A percentile compares a stretch with the other conserved stretches of the same genome.
These are phyloP conservation scores for Balaeniceps rex DNA, from an alignment of 2,113 vertebrate genomes.

Conservation along the genomic window DNA sequence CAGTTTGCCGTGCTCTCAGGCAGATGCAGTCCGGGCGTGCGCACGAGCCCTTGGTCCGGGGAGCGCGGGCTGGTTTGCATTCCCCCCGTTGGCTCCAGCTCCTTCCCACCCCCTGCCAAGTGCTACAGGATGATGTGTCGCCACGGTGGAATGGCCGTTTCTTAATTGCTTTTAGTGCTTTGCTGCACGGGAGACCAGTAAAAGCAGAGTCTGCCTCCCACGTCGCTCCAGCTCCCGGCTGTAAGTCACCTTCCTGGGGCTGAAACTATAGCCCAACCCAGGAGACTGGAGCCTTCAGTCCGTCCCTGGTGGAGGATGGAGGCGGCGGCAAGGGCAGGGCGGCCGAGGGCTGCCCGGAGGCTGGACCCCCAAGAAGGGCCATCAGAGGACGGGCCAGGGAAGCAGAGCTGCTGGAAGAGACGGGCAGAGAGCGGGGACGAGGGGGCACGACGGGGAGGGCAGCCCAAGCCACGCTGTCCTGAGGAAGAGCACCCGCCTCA, in stretches of 20 bases:
- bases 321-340: not conserved
- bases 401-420: not conserved
- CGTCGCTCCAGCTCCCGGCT: not conserved
- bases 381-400: not conserved
- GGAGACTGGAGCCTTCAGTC: not conserved
- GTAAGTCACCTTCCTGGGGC: not conserved
- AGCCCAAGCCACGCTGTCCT: accelerated
- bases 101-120: not conserved
- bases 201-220: not conserved
- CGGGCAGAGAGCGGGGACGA: accelerated
- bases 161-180: not conserved
- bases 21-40: not conserved
- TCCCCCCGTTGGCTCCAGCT: not conserved
- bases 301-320: not conserved
- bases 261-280: not conserved
- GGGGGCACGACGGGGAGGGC: not conserved
- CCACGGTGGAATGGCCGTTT: not conserved
- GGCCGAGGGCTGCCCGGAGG: not conserved
- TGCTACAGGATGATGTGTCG: not conserved
- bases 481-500: not conserved
- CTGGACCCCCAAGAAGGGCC: not conserved
- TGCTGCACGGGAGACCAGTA: not conserved
- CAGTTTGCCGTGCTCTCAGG: not conserved
- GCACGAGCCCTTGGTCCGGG: not conserved
- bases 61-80: not conserved